Evolutionary conservation across 2,113 vertebrate species (phyloP), one percentile per base, ranked within the genome.

Genomic region (Pedetes capensis): DNA sequence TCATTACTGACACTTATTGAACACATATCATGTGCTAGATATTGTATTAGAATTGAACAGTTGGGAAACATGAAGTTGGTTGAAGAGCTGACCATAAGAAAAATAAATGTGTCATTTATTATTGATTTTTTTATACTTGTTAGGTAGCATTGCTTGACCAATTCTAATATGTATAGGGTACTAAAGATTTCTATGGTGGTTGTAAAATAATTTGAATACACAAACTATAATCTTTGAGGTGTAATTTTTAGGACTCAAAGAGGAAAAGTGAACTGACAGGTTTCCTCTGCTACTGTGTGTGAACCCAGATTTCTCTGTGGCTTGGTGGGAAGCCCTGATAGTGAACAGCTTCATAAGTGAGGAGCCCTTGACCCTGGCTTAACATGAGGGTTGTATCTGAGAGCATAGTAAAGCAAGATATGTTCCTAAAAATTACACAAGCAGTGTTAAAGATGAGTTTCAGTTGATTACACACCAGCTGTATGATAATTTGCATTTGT

Each of bases 401-500:
- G 66, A 81, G 83, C 5, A 37, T 10, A 89, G 84, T 37, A 64
- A 95, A 76, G 69, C 44, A 63, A 76, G n/a, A n/a, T 29, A 55
- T 9, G 55, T 86, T 53, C 74, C 44, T 44, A 64, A 61, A 39
- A 72, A 59, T 51, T 37, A 9, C 37, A 76, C 1, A n/a, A 42
- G 27, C 4, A 5, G 32, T 29, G 9, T 49, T 81, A 37, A 74
- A 76, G 59, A 69, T 47, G 79, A 89, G 64, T 57, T 94, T 88
- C 66, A 71, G 59, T 79, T 82, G 53, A 44, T 61, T 72, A 49
- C 25, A 81, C 82, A 25, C 23, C 64, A 84, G 71, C 55, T 89
- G 3, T 75, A 51, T 78, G 71, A 93, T 53, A 80, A 84, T 87
- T 68, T 78, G 20, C 87, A 88, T 95, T 95, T 61, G 16, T 49